Conservation (phyloP, 2,113 vertebrate genomes). For the Neotoma lepida region DNA sequence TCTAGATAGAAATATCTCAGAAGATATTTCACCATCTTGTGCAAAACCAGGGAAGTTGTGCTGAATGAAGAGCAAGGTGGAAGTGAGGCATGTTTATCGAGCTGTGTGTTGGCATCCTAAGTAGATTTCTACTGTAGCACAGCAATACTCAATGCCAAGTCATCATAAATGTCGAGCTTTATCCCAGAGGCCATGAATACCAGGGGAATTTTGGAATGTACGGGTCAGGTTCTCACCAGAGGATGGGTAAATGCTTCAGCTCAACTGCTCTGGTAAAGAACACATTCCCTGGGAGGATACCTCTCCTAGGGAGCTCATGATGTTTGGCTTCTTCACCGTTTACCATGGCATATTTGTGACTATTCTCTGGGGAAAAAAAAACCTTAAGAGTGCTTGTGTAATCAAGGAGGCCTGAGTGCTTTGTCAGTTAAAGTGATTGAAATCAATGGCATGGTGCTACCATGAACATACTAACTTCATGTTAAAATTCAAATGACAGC, state of each 20-base stretch:
- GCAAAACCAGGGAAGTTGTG: not conserved
- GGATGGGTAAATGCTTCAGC: not conserved
- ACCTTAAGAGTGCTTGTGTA: slow-evolving; percentile 50
- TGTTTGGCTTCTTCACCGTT: not conserved
- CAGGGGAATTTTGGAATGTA: not conserved
- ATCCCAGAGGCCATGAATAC: not conserved
- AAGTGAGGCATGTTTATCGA: not conserved
- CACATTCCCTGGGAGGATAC: not conserved
- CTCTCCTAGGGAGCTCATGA: not conserved
- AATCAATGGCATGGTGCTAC: slow-evolving; percentile 25
- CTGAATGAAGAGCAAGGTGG: not conserved
- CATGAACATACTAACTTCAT: slow-evolving; percentile 21
- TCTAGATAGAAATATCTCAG: not conserved
- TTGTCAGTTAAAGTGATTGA: slow-evolving; percentile 38
- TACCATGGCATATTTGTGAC: not conserved
- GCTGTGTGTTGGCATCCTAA: too few relatives aligned
- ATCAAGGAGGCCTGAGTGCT: slow-evolving; percentile 52
- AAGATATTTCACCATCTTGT: slow-evolving; percentile 24
- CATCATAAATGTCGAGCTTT: not conserved
- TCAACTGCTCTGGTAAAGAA: not conserved
- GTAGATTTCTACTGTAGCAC: not conserved
- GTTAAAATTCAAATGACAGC: slow-evolving; percentile 43
- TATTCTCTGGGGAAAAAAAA: slow-evolving; percentile 20
- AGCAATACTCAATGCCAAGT: not conserved
- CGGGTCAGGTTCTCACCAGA: not conserved